Evolutionary conservation across 2,797 vertebrate species (phyloP).

Genomic region (Diceros bicornis): DNA sequence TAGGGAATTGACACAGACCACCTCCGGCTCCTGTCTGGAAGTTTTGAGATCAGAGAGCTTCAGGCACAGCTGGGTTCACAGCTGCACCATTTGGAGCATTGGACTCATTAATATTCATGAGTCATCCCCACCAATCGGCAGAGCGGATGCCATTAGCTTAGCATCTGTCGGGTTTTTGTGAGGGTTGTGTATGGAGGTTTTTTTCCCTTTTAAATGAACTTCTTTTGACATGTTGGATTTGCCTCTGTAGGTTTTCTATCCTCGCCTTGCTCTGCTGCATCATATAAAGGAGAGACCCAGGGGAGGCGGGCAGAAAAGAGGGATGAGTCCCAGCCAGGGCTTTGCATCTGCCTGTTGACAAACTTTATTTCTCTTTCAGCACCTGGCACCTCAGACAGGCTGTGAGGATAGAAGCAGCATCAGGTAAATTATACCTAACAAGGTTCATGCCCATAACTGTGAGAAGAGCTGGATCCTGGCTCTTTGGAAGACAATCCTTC

Average conservation of each 20-base stretch:
- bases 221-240: constrained; percentile 88
- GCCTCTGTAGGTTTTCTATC: constrained; percentile 79
- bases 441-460: constrained; percentile 70
- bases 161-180: constrained; percentile 89
- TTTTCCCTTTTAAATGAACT: constrained; percentile 86
- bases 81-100: constrained; percentile 90
- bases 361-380: constrained; percentile 85
- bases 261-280: constrained; percentile 66
- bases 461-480: neutral
- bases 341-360: constrained; percentile 83
- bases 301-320: constrained; percentile 74
- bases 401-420: constrained; percentile 63
- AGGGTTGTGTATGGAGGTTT: constrained; percentile 81
- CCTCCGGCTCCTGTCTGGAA: constrained; percentile 86
- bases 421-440: constrained; percentile 87
- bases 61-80: constrained; percentile 90
- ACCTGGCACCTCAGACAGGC: constrained; percentile 83
- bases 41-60: constrained; percentile 84
- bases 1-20: constrained; percentile 86
- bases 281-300: constrained; percentile 72
- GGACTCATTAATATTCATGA: constrained; percentile 88
- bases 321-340: constrained; percentile 71
- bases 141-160: constrained; percentile 78
- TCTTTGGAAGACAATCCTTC: constrained; percentile 28
- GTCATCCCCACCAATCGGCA: constrained; percentile 87